Base-by-base conservation (phyloP, 2,113 vertebrate genomes). In the Pica pica region DNA sequence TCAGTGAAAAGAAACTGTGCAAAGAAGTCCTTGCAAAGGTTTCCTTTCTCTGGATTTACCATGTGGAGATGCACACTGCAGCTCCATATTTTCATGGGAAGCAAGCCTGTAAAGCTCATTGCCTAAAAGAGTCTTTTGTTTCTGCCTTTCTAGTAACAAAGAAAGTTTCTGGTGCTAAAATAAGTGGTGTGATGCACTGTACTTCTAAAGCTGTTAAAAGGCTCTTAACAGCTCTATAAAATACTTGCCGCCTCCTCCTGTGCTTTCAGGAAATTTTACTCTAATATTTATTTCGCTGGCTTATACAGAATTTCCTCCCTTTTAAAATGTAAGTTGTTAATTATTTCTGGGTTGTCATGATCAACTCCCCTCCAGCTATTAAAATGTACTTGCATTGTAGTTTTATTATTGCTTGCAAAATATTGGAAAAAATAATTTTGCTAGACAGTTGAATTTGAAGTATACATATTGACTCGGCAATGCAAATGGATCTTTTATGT, bases 191-290 rank as follows among this genome's bases (percentile, higher is more conserved):
- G 93, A 97, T 95, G 93, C 95, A 97, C 88, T 89, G 63, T 90
- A 85, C 86, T 95, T 95, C 91, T 83, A 95, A 97, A 96, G 93
- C 94, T 95, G 93, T 97, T 97, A 97, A 97, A 97, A 97, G 95
- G 92, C 93, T 97, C 95, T 97, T 97, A 97, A 97, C 95, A 95
- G 95, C 94, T 96, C 95, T 87, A 97, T 97, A 97, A 97, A 97
- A 96, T 97, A 96, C 94, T 94, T 95, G 94, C 87, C 5, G 1
- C 95, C 95, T 95, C 96, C 96, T 96, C 93, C 90, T 92, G 93
- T 93, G 94, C 89, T 93, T 96, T 94, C 89, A 94, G 92, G 94
- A 96, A 90, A 81, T 94, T 96, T 96, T 97, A 93, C 92, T 97
- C 90, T 79, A 94, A 73, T 97, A 97, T 97, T 97, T 97, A 97